Conservation (phyloP, 2,888 invertebrate species). For the Cosmia pyralina region DNA sequence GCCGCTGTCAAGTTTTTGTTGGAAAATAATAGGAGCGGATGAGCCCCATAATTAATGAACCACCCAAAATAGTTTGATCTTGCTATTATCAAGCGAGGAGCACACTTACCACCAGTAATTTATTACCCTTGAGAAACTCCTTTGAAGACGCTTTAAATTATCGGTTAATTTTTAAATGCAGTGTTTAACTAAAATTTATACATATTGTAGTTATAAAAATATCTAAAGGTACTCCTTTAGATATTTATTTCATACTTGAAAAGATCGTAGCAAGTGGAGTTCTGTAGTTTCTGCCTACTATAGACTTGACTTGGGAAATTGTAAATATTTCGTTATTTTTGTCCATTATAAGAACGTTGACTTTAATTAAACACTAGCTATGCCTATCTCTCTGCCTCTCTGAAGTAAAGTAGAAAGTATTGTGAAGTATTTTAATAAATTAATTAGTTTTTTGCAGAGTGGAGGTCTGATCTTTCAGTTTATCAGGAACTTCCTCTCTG, state of each 20-base stretch:
- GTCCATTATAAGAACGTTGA: too few species aligned
- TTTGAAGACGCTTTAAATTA: background rate
- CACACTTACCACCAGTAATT: constrained; percentile 2
- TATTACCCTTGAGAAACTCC: background rate
- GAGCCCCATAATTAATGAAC: constrained; percentile 5
- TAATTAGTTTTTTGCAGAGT: too few species aligned
- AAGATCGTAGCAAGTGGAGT: too few species aligned
- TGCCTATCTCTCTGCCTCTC: background rate
- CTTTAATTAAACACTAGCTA: background rate
- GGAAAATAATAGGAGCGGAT: constrained; percentile 7
- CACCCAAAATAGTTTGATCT: constrained; percentile 2
- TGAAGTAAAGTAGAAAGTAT: background rate
- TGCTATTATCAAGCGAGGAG: background rate
- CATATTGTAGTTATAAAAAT: background rate
- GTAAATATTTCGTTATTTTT: too few species aligned
- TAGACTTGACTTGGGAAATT: too few species aligned
- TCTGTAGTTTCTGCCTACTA: too few species aligned
- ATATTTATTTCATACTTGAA: too few species aligned
- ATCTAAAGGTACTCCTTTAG: too few species aligned
- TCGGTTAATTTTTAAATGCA: background rate
- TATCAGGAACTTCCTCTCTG: background rate
- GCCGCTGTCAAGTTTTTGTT: background rate
- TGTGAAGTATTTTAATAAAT: background rate
- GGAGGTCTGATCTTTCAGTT: background rate
- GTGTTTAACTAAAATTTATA: background rate